phyloP scores from a whole-genome alignment of 2,113 vertebrate species.

The Chionodraco myersi region DNA sequence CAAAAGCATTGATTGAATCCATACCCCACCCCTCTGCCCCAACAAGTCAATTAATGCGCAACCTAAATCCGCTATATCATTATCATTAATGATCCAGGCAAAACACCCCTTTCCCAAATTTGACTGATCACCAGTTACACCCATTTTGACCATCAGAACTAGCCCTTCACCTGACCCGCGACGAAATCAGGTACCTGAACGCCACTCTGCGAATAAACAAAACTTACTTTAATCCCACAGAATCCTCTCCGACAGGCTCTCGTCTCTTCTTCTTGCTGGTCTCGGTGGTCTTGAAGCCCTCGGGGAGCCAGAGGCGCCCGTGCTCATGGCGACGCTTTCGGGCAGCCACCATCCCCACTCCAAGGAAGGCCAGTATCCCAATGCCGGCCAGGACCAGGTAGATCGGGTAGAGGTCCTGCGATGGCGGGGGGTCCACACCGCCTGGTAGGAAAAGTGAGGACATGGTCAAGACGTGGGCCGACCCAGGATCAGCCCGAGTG shows the following conservation, averaged over 20 bases:
- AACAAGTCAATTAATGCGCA: slow-evolving; percentile 66
- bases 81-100: slow-evolving; percentile 60
- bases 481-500: slow-evolving; percentile 56
- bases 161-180: slow-evolving; percentile 22
- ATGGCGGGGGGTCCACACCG: slow-evolving; percentile 74
- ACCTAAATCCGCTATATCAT: slow-evolving; percentile 63
- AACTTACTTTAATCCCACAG: slow-evolving; percentile 97
- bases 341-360: slow-evolving; percentile 91
- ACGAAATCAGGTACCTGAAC: neutral
- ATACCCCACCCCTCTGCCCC: slow-evolving; percentile 59
- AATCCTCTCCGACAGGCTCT: slow-evolving; percentile 96
- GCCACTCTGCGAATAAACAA: slow-evolving; percentile 12
- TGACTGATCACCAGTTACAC: slow-evolving; percentile 19
- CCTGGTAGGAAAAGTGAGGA: slow-evolving; percentile 82
- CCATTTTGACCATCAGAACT: slow-evolving; percentile 26
- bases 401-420: slow-evolving; percentile 85
- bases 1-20: slow-evolving; percentile 67
- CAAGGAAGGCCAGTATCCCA: slow-evolving; percentile 85
- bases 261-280: slow-evolving; percentile 97
- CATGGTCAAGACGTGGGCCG: slow-evolving; percentile 61
- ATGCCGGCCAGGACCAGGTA: slow-evolving; percentile 86
- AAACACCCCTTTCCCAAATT: slow-evolving; percentile 41
- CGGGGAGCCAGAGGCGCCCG: slow-evolving; percentile 98
- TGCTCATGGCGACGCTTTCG: slow-evolving; percentile 95
- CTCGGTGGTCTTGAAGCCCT: slow-evolving; percentile 96